phyloP scores from a whole-genome alignment of 2,797 vertebrate species.

The Rhinichthys osculus region DNA sequence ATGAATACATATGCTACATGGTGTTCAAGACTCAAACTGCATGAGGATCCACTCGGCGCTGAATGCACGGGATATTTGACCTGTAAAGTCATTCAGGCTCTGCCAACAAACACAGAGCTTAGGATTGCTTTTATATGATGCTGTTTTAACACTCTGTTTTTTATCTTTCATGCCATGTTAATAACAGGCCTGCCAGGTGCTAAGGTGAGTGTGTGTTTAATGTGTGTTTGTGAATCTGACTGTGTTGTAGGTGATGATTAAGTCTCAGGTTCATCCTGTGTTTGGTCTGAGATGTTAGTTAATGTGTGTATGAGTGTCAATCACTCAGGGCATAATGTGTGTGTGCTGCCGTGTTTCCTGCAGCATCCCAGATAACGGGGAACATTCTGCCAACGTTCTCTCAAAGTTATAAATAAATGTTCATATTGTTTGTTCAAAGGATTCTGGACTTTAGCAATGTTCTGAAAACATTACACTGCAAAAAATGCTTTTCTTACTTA shows the following conservation, averaged over 20 bases:
- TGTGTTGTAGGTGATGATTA: conserved; percentile 36
- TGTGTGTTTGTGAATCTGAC: conserved; percentile 1
- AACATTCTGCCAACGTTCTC: no score
- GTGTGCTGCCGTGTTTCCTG: background rate
- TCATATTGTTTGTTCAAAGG: background rate
- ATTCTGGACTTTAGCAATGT: background rate
- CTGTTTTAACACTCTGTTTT: conserved; percentile 25
- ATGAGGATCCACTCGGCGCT: background rate
- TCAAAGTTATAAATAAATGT: background rate
- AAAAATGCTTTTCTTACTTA: no score
- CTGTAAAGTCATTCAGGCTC: background rate
- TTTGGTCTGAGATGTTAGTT: conserved; percentile 6
- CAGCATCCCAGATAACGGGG: no score
- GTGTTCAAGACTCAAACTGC: background rate
- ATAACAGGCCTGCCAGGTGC: conserved; percentile 51
- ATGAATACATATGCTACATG: background rate
- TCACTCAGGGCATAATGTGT: background rate
- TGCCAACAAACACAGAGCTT: background rate
- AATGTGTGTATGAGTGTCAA: background rate
- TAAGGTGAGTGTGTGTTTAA: conserved; percentile 48
- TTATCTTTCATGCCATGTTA: conserved; percentile 22
- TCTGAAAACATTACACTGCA: no score
- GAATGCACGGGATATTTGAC: background rate
- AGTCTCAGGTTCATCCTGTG: conserved; percentile 1
- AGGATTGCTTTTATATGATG: background rate